Evolutionary conservation across 2,888 invertebrate species (phyloP).

Genomic region (Mythimna impura): DNA sequence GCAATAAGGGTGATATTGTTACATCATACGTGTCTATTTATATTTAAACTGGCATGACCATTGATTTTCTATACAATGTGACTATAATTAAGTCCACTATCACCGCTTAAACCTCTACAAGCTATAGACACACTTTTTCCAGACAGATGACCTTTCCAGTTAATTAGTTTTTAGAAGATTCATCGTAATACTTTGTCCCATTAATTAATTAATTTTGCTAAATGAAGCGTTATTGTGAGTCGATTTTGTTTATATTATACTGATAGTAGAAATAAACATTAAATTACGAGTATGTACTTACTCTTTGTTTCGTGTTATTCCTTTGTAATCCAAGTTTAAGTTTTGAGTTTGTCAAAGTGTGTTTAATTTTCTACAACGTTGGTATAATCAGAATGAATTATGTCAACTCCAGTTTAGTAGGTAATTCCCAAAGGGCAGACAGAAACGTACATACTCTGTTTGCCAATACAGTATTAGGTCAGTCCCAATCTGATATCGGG

Average conservation of each 20-base stretch:
- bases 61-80: slow-evolving; percentile 16
- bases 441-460: slow-evolving; percentile 44
- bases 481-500: slow-evolving; percentile 60
- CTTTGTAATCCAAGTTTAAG: background rate
- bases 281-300: slow-evolving; percentile 1
- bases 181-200: slow-evolving; percentile 43
- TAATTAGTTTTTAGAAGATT: slow-evolving; percentile 60
- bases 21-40: background rate
- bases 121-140: slow-evolving; percentile 45
- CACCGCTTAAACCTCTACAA: slow-evolving; percentile 7
- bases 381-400: background rate
- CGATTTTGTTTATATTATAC: slow-evolving; percentile 30
- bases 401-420: slow-evolving; percentile 13
- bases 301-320: background rate
- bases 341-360: background rate
- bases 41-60: slow-evolving; percentile 6
- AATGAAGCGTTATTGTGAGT: slow-evolving; percentile 32
- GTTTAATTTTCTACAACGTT: background rate
- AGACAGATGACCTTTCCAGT: slow-evolving; percentile 57
- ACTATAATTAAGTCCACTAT: slow-evolving; percentile 26
- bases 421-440: slow-evolving; percentile 34
- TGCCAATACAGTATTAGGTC: slow-evolving; percentile 61
- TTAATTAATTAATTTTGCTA: slow-evolving; percentile 56
- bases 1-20: slow-evolving; percentile 6
- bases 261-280: slow-evolving; percentile 15